phyloP scores from a whole-genome alignment of 2,888 invertebrate genomes.

The Cantharis rustica region DNA sequence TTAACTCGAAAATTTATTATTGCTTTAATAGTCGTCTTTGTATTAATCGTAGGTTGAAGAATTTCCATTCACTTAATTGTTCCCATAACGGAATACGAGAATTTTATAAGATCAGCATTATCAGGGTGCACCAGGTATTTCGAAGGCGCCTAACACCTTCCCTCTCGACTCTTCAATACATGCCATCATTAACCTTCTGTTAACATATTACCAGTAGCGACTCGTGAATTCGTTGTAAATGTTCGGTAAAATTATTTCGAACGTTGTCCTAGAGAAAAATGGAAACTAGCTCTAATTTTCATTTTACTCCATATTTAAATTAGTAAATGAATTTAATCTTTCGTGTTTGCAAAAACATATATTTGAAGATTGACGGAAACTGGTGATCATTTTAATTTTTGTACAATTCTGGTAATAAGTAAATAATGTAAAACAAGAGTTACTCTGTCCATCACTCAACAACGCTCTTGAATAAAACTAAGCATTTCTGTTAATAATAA shows the following conservation, averaged over 20 bases:
- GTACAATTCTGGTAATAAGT: too few relatives aligned
- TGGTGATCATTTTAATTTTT: too few relatives aligned
- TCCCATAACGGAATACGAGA: not conserved
- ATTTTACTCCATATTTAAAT: too few relatives aligned
- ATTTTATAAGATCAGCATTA: slow-evolving; percentile 5
- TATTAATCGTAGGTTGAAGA: not conserved
- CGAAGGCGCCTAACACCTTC: slow-evolving; percentile 16
- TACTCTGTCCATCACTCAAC: not conserved
- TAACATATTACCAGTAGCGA: slow-evolving; percentile 7
- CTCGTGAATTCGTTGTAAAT: slow-evolving; percentile 1
- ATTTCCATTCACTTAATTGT: slow-evolving; percentile 15
- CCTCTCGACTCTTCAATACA: not conserved
- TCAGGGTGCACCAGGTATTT: slow-evolving; percentile 13
- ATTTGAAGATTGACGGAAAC: too few relatives aligned
- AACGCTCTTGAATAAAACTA: not conserved
- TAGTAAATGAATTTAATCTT: too few relatives aligned
- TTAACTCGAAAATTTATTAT: not conserved
- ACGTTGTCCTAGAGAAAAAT: too few relatives aligned
- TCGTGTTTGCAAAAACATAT: too few relatives aligned
- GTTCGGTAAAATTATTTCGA: not conserved
- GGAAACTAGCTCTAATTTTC: too few relatives aligned
- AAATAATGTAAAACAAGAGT: too few relatives aligned
- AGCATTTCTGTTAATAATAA: not conserved
- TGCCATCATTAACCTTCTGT: slow-evolving; percentile 9
- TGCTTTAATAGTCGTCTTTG: not conserved